A percentile compares a stretch with the other conserved stretches of the same genome.
Evolutionary conservation across 2,888 invertebrate genomes (phyloP).

Genomic region (Resseliella maxima): DNA sequence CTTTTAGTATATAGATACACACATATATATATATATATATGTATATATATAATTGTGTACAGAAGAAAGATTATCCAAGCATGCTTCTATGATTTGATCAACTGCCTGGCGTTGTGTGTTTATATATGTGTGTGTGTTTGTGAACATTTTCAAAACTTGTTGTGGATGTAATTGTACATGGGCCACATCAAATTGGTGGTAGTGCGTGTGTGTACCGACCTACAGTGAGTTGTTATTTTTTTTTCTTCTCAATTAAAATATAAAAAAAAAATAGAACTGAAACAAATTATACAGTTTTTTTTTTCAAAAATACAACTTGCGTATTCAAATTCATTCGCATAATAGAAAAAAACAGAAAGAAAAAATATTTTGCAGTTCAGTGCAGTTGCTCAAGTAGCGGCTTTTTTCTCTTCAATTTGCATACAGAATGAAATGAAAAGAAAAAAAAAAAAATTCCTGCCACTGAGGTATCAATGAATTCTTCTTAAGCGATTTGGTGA

Average conservation of each 20-base stretch:
- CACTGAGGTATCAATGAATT: constrained; percentile 1
- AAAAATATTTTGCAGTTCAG: too few relatives aligned
- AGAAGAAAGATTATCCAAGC: constrained; percentile 55
- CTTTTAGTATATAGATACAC: background rate
- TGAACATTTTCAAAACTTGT: constrained; percentile 39
- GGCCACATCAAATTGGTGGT: constrained; percentile 31
- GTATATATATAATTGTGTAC: constrained; percentile 49
- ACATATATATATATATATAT: too few relatives aligned
- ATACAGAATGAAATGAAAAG: too few relatives aligned
- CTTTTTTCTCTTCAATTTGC: constrained; percentile 33
- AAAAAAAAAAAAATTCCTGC: background rate
- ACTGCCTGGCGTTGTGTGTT: too few relatives aligned
- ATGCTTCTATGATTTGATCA: constrained; percentile 53
- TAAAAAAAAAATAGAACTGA: background rate
- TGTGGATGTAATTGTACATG: constrained; percentile 32
- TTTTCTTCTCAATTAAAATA: constrained; percentile 33
- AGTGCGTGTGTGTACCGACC: constrained; percentile 53
- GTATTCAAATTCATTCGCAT: background rate
- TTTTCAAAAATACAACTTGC: background rate
- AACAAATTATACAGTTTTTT: background rate
- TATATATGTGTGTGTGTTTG: constrained; percentile 8
- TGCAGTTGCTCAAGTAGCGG: constrained; percentile 15
- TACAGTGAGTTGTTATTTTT: constrained; percentile 53
- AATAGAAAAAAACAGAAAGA: background rate
- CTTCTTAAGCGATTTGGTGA: constrained; percentile 29